Evolutionary conservation across 1,140 invertebrate genomes (phyloP).

Genomic region (Adelges cooleyi): DNA sequence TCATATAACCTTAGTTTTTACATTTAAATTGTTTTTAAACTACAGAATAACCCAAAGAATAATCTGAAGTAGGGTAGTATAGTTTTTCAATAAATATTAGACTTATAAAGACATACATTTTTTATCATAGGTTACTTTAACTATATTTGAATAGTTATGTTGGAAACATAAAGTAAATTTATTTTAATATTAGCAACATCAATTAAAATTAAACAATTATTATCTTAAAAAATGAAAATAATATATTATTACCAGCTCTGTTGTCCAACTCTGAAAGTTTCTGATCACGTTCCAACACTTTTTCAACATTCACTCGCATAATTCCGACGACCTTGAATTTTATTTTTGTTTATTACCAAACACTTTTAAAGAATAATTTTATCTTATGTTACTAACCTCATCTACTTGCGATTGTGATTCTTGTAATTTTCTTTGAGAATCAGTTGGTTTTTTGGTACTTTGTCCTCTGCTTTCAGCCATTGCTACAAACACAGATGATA

Average conservation of each 20-base stretch:
- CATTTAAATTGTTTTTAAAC: too few relatives aligned
- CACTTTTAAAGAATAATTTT: background rate
- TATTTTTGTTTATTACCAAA: slow-evolving; percentile 24
- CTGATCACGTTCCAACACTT: slow-evolving; percentile 89
- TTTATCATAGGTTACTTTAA: too few relatives aligned
- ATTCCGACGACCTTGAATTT: slow-evolving; percentile 68
- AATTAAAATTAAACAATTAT: background rate
- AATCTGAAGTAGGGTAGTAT: too few relatives aligned
- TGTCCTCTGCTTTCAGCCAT: slow-evolving; percentile 21
- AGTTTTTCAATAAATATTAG: too few relatives aligned
- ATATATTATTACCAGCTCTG: slow-evolving; percentile 67
- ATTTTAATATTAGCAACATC: background rate
- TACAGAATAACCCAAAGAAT: too few relatives aligned
- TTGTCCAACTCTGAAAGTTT: slow-evolving; percentile 93
- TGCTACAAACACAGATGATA: background rate
- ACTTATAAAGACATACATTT: too few relatives aligned
- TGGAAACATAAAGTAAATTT: background rate
- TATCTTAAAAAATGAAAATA: background rate
- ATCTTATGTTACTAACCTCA: slow-evolving; percentile 53
- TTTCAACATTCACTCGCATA: slow-evolving; percentile 94
- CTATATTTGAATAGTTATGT: too few relatives aligned
- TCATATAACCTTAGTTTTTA: too few relatives aligned
- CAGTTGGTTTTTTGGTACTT: slow-evolving; percentile 22
- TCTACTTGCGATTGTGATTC: slow-evolving; percentile 66
- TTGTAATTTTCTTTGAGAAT: slow-evolving; percentile 47